These are phyloP conservation scores for Trichonephila inaurata DNA, from an alignment of 1,140 invertebrate species.

Conservation along the genomic window DNA sequence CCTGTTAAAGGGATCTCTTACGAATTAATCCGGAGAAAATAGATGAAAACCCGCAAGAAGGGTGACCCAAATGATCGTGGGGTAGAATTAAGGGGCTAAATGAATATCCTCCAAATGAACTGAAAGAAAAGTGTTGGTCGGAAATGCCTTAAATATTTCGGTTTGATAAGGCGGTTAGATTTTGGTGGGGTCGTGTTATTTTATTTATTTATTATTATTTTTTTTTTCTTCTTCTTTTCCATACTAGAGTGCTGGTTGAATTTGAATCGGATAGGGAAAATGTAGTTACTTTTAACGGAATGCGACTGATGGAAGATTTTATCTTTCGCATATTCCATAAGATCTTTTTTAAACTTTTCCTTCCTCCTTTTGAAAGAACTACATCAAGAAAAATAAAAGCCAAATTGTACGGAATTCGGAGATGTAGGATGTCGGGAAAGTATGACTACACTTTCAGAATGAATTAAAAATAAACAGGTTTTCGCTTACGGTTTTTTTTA, in stretches of 20 bases:
- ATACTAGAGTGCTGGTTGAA: no score
- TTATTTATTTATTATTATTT: no score
- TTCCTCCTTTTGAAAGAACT: background rate
- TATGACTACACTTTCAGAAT: no score
- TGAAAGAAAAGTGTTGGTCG: slow-evolving; percentile 42
- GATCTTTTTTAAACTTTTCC: background rate
- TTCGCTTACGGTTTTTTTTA: no score
- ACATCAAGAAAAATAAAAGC: background rate
- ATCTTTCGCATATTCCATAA: no score
- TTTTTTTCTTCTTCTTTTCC: background rate
- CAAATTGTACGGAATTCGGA: no score
- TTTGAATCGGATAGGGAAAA: background rate
- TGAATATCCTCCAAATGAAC: slow-evolving; percentile 31
- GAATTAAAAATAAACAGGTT: no score
- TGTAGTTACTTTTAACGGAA: background rate
- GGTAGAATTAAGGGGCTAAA: slow-evolving; percentile 63
- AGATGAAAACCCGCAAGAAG: slow-evolving; percentile 42
- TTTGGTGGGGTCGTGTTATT: background rate
- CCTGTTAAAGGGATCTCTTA: slow-evolving; percentile 53
- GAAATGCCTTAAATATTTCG: slow-evolving; percentile 43
- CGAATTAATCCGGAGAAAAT: slow-evolving; percentile 71
- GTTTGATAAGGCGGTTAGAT: background rate
- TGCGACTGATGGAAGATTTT: background rate
- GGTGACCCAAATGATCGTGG: slow-evolving; percentile 51
- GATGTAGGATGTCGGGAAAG: no score